Percentiles rank a stretch among this genome's conserved stretches.
These are phyloP conservation scores for Onthophagus sagittarius DNA, from an alignment of 2,888 invertebrate species.

Conservation along the genomic window DNA sequence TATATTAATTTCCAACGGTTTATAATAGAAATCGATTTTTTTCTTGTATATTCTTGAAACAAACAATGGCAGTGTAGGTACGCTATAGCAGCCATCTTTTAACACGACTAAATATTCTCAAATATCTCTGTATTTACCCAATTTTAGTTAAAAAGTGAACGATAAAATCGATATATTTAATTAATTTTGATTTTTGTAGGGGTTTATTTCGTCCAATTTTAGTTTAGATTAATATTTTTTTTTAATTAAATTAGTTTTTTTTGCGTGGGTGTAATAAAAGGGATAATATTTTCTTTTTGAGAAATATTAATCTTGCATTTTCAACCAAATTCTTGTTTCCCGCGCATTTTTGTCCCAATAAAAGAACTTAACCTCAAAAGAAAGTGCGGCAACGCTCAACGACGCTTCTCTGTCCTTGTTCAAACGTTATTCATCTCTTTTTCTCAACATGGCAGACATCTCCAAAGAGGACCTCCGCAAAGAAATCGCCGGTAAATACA, in stretches of 20 bases:
- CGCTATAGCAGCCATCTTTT: constrained; percentile 40
- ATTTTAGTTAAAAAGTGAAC: constrained; percentile 47
- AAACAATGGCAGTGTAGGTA: constrained; percentile 57
- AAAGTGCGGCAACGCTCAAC: not conserved
- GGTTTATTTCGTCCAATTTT: constrained; percentile 43
- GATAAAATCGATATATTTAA: constrained; percentile 51
- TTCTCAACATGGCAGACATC: too few species aligned
- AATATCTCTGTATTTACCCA: constrained; percentile 55
- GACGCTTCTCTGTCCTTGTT: too few species aligned
- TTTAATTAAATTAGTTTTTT: constrained; percentile 28
- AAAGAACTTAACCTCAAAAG: too few species aligned
- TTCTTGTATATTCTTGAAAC: constrained; percentile 51
- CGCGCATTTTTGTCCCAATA: too few species aligned
- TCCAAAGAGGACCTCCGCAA: too few species aligned
- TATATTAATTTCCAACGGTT: constrained; percentile 43
- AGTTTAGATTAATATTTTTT: constrained; percentile 39
- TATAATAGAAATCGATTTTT: constrained; percentile 49
- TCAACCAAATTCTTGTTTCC: too few species aligned
- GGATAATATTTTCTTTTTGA: too few species aligned
- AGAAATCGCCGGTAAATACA: too few species aligned
- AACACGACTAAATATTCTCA: constrained; percentile 43
- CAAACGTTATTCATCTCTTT: too few species aligned
- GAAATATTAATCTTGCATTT: too few species aligned
- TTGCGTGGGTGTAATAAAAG: constrained; percentile 21
- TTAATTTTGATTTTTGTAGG: constrained; percentile 48